Conservation (phyloP, 2,113 vertebrate species). For the Thamnophis sirtalis region DNA sequence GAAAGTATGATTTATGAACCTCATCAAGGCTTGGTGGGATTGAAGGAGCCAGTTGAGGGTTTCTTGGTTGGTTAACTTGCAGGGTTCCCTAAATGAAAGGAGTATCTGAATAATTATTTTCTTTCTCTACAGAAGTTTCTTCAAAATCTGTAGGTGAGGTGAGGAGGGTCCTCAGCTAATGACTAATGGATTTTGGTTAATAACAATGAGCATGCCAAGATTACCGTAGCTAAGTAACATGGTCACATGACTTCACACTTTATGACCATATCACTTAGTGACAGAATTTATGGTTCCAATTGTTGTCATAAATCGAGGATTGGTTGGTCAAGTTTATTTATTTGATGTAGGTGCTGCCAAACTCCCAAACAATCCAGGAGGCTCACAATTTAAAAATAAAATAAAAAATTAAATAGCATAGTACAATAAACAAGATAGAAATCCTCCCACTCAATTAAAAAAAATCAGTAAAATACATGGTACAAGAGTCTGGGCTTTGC, state of each 20-base stretch:
- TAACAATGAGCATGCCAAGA: neutral
- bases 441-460: neutral
- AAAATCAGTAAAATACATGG: neutral
- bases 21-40: neutral
- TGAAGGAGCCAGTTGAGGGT: neutral
- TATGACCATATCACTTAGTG: neutral
- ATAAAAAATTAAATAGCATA: neutral
- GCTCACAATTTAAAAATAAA: neutral
- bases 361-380: neutral
- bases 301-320: neutral
- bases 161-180: neutral
- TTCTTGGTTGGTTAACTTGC: neutral
- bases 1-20: neutral
- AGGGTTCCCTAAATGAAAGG: neutral
- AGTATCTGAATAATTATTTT: neutral
- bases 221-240: neutral
- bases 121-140: neutral
- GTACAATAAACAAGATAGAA: neutral
- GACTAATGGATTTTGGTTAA: neutral
- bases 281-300: neutral
- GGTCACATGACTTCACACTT: neutral
- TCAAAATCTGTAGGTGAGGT: neutral
- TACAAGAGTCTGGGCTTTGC: neutral
- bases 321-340: neutral
- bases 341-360: neutral